Percentiles rank a stretch among this genome's conserved stretches.
Evolutionary conservation across 2,888 invertebrate genomes (phyloP).

Genomic region (Balanococcus diminutus): DNA sequence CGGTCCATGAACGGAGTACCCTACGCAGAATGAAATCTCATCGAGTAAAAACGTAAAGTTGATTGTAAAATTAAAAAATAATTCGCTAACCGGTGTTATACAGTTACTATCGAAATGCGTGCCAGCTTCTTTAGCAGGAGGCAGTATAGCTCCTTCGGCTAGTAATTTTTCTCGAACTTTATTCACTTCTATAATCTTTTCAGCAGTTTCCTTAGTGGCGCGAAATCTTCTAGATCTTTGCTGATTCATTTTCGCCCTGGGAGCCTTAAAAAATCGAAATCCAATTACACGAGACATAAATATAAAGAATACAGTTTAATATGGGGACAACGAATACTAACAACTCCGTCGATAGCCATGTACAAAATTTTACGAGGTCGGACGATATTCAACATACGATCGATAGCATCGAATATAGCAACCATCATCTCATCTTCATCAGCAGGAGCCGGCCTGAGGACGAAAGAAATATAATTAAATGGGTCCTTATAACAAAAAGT

Average conservation of each 20-base stretch:
- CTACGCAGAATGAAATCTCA: slow-evolving; percentile 59
- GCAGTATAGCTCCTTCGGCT: slow-evolving; percentile 78
- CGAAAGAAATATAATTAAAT: background rate
- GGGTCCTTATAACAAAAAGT: slow-evolving; percentile 87
- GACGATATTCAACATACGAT: slow-evolving; percentile 91
- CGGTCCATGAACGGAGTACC: slow-evolving; percentile 98
- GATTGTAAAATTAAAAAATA: too few species aligned
- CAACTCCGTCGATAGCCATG: slow-evolving; percentile 97
- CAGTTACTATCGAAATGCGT: slow-evolving; percentile 96
- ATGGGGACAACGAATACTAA: background rate
- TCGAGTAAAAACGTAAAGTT: background rate
- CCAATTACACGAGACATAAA: background rate
- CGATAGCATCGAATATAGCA: slow-evolving; percentile 98
- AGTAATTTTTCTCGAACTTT: slow-evolving; percentile 63
- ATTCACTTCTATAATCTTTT: slow-evolving; percentile 78
- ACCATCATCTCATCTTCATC: slow-evolving; percentile 99
- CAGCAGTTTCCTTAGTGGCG: slow-evolving; percentile 81
- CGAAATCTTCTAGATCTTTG: slow-evolving; percentile 89
- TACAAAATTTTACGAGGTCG: slow-evolving; percentile 93
- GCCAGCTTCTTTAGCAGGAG: slow-evolving; percentile 70
- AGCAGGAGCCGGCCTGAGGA: slow-evolving; percentile 81
- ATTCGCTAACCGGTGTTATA: slow-evolving; percentile 79
- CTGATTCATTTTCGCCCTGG: slow-evolving; percentile 98
- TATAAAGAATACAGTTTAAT: background rate
- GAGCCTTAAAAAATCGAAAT: slow-evolving; percentile 69